Evolutionary conservation across 1,140 invertebrate species (phyloP), one percentile per base, ranked within the genome.

Genomic region (Mactra quadrangularis): DNA sequence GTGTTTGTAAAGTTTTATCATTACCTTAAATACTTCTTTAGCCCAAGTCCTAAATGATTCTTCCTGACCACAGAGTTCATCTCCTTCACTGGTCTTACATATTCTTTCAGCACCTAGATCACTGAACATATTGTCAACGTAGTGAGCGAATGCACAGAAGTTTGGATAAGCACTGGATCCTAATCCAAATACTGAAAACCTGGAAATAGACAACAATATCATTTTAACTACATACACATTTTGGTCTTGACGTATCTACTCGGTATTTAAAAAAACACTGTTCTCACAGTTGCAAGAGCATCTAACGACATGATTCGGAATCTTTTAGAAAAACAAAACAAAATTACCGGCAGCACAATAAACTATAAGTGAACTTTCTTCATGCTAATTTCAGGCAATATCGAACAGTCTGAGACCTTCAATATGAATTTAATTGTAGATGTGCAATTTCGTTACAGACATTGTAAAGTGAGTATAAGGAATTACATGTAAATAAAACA

Each of bases 91-190:
- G 64, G 99, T 93, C 87, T 96, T 95, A 17, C 96, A 92, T 52
- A 99, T 98, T 96, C 97, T 98, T 98, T 93, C 99, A 97, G 88
- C 96, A 96, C 98, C 98, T 15, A 99, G 94, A 90, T 98, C 96
- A 33, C 95, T 96, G 1, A 99, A 93, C 66, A 98, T 94, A 88
- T 97, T 97, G 91, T 99, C 98, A 59, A 99, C 96, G 89, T 97
- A 98, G 87, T 96, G 96, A 1, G 97, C 98, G 89, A 98, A 99
- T 53, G 97, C 97, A 92, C 97, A 98, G 92, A 98, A 99, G 90
- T 98, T 98, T 0, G 98, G 98, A 94, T 99, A 99, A 0, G 98
- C 98, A 84, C 97, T 97, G 0, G 97, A 99, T 27, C 98, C 98
- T 6, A 99, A 93, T 0, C 96, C 98, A 92, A 99, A 99, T 0